Evolutionary conservation across 2,888 invertebrate species (phyloP), one percentile per base, ranked within the genome.

Genomic region (Charanyca ferruginea): DNA sequence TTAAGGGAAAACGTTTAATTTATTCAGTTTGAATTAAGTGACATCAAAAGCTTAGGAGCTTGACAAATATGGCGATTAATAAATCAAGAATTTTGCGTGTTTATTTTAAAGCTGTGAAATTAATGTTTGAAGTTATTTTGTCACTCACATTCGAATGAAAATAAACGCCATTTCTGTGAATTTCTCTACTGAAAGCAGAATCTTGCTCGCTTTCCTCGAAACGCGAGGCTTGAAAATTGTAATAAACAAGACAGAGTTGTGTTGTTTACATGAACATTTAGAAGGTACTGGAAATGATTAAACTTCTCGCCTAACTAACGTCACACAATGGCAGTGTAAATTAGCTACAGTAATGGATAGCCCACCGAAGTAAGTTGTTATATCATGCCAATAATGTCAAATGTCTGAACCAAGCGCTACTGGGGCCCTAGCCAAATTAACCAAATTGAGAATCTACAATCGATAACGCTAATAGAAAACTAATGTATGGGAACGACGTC

Each of bases 1-100:
- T 75, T 73, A 68, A 32, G 42, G 53, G 9, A 13, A 59, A 75
- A 25, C 41, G 18, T 59, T 69, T 62, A 69, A 73, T 73, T 68
- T 75, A 73, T 73, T 70, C 69, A 59, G 20, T 69, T 55, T n/a
- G 70, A 49, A 69, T 73, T 64, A 54, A 53, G 41, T 54, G 49
- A 53, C 47, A 61, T 68, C 47, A 61, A 61, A 68, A 61, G 62
- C 73, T 70, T 66, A 58, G 52, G 32, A 28, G 51, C 42, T 58
- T 48, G 72, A 54, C 72, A 69, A 72, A 72, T 72, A 63, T 54
- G 72, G 54, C 32, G 72, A 41, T 71, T 69, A 62, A 68, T 68
- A 68, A 62, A 53, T 71, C 47, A 53, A 13, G 42, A 53, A 42
- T 59, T 51, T n/a, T 5, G 28, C 22, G 42, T 48, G 25, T 68